phyloP scores from a whole-genome alignment of 2,113 vertebrate genomes.

The Bubo blakistoni region DNA sequence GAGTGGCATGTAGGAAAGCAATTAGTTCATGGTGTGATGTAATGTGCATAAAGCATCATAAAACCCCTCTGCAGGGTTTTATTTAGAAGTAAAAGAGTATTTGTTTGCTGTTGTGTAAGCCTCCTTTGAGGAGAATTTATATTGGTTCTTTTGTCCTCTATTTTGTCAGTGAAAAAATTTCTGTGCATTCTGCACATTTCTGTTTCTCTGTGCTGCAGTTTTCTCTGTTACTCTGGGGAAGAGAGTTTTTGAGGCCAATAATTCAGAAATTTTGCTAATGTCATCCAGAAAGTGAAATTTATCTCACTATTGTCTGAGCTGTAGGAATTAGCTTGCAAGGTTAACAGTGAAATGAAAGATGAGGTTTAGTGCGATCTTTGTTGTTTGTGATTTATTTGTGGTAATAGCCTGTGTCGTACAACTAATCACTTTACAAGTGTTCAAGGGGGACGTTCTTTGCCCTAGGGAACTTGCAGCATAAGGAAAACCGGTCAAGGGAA shows the following conservation, averaged over 20 bases:
- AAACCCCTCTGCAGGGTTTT: background rate
- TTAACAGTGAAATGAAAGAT: background rate
- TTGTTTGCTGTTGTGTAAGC: background rate
- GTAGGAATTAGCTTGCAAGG: background rate
- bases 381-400: constrained; percentile 27
- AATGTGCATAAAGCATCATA: background rate
- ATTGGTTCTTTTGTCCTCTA: background rate
- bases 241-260: background rate
- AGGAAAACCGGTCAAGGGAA: background rate
- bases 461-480: background rate
- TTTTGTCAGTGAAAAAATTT: background rate
- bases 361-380: background rate
- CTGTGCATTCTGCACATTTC: background rate
- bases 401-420: background rate
- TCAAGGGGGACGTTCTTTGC: background rate
- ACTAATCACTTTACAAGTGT: constrained; percentile 21
- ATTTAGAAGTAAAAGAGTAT: background rate
- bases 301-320: background rate
- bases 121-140: background rate
- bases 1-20: background rate
- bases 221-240: background rate
- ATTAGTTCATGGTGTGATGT: background rate
- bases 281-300: background rate
- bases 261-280: background rate
- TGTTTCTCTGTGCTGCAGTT: background rate